These are phyloP conservation scores for Drosophila teissieri DNA, from an alignment of 1,140 invertebrate genomes.

Conservation along the genomic window DNA sequence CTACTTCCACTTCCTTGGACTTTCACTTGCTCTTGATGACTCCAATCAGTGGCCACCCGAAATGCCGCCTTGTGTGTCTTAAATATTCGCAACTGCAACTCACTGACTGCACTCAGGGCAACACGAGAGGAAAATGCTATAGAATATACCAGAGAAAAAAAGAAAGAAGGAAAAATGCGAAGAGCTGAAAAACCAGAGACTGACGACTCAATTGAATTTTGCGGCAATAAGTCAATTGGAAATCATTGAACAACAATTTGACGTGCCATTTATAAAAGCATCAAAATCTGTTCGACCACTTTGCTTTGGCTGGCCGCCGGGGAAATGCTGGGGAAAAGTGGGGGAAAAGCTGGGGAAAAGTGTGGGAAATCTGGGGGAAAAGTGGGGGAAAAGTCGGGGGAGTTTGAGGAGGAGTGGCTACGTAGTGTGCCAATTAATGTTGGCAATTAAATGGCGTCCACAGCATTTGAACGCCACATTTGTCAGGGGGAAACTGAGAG, in stretches of 20 bases:
- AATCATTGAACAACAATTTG: constrained; percentile 44
- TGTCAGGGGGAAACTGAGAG: constrained; percentile 16
- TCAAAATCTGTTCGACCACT: constrained; percentile 26
- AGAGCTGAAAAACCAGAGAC: not conserved
- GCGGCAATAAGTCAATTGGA: constrained; percentile 43
- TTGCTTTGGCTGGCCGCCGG: not conserved
- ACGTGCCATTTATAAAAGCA: constrained; percentile 41
- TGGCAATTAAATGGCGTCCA: constrained; percentile 47
- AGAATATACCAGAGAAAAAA: not conserved
- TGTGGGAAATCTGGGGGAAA: not conserved
- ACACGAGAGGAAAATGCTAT: no score
- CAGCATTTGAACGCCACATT: constrained; percentile 40
- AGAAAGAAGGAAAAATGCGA: not conserved
- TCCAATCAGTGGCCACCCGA: constrained; percentile 6
- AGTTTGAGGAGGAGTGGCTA: not conserved
- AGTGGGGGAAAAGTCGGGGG: not conserved
- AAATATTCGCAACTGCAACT: constrained; percentile 17
- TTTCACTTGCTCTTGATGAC: constrained; percentile 5
- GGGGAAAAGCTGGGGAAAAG: not conserved
- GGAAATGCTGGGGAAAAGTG: not conserved
- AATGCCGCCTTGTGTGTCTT: constrained; percentile 7
- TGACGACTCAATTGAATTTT: constrained; percentile 27
- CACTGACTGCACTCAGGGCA: not conserved
- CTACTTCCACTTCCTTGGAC: constrained; percentile 6
- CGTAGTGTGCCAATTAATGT: constrained; percentile 49